Percentiles rank a stretch among this genome's conserved stretches.
These are phyloP conservation scores for Tetranychus truncatus DNA, from an alignment of 2,888 invertebrate species.

Conservation along the genomic window DNA sequence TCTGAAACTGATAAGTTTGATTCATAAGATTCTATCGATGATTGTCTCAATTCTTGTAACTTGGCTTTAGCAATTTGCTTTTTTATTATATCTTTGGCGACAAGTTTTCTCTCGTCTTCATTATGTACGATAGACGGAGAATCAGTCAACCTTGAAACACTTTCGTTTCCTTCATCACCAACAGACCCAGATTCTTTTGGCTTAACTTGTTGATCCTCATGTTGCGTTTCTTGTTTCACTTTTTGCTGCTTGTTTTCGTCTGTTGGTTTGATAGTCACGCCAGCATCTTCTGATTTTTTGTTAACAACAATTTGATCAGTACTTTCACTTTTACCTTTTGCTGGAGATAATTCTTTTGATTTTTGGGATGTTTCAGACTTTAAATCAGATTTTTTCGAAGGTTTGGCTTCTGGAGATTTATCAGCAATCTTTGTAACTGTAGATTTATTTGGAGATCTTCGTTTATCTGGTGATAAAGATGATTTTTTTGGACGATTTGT, in stretches of 20 bases:
- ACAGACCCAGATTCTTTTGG: no score
- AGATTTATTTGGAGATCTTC: slow-evolving; percentile 13
- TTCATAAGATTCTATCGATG: slow-evolving; percentile 6
- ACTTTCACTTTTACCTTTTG: no score
- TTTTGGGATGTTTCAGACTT: background rate
- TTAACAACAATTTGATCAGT: no score
- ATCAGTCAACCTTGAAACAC: background rate
- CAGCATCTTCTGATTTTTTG: no score
- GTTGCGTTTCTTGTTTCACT: background rate
- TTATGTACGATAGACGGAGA: slow-evolving; percentile 1
- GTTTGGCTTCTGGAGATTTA: background rate
- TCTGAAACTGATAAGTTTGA: background rate
- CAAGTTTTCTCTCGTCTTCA: slow-evolving; percentile 8
- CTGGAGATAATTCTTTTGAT: no score
- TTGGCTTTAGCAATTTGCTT: slow-evolving; percentile 19
- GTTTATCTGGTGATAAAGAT: background rate
- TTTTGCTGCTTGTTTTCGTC: background rate
- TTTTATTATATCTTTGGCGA: slow-evolving; percentile 21
- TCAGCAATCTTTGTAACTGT: background rate
- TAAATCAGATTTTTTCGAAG: background rate
- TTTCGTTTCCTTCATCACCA: background rate
- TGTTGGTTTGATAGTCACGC: no score
- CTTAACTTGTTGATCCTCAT: no score
- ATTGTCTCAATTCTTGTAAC: slow-evolving; percentile 18
- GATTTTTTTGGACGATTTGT: background rate